Evolutionary conservation across 2,797 vertebrate genomes (phyloP), one percentile per base, ranked within the genome.

Genomic region (Scarus forsteni): DNA sequence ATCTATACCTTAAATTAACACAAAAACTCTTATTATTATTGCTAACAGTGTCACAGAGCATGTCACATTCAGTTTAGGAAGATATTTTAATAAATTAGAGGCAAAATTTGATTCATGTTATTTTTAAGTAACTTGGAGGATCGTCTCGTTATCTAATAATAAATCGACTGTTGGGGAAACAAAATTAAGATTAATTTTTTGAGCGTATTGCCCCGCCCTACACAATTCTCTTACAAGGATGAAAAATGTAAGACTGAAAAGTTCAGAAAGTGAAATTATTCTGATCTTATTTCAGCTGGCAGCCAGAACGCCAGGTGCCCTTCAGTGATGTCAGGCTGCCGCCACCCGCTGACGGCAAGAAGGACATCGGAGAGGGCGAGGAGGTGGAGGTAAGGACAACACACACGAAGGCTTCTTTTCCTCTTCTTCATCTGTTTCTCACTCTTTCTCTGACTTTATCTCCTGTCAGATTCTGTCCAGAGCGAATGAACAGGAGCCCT

Each of bases 401-500:
- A 38, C 13, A 61, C 10, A 39, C 4, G 36, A 5, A 16, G 11
- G 18, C 12, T 10, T 9, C 2, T 58, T 6, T 35, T 58, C 27
- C 13, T 56, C 3, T 2, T 0, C 51, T n/a, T 72, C 7, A 8
- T 60, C 27, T 7, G 6, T 40, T 18, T 45, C 10, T 83, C n/a
- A 66, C 13, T 16, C 7, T 62, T n/a, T 18, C 1, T 59, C 1
- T 44, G 3, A 50, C 16, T 61, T 58, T 0, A 27, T 65, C 38
- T 69, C 16, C 42, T 49, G 36, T 65, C 83, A 99, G 98, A 98
- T 99, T 72, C 96, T 95, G 80, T 99, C 98, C 67, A 93, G 97
- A 93, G 98, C 98, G 78, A 99, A 99, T 82, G 98, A 99, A 39
- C 97, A 98, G 92, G 98, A 99, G 64, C 97, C 98, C n/a, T 98